Evolutionary conservation across 2,113 vertebrate genomes (phyloP), one percentile per base, ranked within the genome.

Genomic region (Erpornis zantholeuca): DNA sequence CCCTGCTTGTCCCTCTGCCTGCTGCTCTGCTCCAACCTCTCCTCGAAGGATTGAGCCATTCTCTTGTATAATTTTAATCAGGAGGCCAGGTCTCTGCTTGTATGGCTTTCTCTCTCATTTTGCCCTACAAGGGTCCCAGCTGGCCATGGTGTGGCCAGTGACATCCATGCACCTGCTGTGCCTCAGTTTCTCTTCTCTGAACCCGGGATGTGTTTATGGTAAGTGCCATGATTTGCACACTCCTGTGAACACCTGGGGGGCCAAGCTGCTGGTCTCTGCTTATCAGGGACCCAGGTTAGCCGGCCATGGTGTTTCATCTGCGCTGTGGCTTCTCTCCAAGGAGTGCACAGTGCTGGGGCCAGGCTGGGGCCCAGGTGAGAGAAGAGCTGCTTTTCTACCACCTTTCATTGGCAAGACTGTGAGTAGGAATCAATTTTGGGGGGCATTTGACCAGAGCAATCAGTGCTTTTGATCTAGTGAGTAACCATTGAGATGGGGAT

Each of bases 281-380:
- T 54, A 5, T 3, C 10, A 19, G 24, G 28, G 60, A 56, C 49
- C 36, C 12, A 3, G 1, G 1, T 70, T 60, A 70, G 11, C 56
- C 56, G 25, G 36, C 57, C 22, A 14, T 3, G 21, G 36, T 40
- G 53, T 68, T 88, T 88, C 31, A 16, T 42, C 49, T 49, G 53
- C 0, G 0, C 52, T 4, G 5, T 23, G 0, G 0, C 64, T 84
- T 81, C 49, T 47, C 65, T 52, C 44, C 5, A 0, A 44, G 31
- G 63, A 4, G 28, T 5, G 3, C 0, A 2, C 18, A 2, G 36
- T 40, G 59, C 33, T 5, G 6, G 33, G 56, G 28, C 44, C 20
- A 35, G 47, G 22, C 36, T 53, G 35, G 35, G 49, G 42, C 69
- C 50, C 79, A 50, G 63, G 59, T 82, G 71, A 59, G 75, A 36